phyloP scores from a whole-genome alignment of 2,888 invertebrate species.

The Ormyrus thymus region DNA sequence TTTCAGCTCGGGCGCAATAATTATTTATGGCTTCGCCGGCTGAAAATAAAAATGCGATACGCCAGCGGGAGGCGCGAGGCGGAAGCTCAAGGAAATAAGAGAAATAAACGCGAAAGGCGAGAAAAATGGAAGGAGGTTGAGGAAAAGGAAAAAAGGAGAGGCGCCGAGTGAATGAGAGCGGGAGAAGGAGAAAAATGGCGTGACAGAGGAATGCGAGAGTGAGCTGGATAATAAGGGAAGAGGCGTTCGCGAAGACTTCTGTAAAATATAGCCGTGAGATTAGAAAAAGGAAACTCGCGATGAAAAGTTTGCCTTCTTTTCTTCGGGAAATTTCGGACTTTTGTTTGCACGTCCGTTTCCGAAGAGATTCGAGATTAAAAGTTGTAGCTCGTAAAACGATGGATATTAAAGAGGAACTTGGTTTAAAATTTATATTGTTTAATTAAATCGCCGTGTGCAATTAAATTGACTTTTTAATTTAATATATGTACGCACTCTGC shows the following conservation, averaged over 20 bases:
- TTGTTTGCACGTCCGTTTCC: too few relatives aligned
- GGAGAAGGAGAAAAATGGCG: constrained; percentile 22
- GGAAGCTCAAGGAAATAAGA: neutral
- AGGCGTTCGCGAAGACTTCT: neutral
- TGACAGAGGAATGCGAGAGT: constrained; percentile 8
- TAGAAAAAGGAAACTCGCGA: neutral
- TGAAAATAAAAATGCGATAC: neutral
- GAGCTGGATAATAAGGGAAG: constrained; percentile 18
- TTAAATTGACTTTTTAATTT: too few relatives aligned
- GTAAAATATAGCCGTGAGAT: neutral
- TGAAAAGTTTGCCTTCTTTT: too few relatives aligned
- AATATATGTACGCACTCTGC: too few relatives aligned
- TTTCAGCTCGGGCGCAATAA: constrained; percentile 6
- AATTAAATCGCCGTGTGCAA: too few relatives aligned
- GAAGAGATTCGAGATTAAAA: neutral
- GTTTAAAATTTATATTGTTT: neutral
- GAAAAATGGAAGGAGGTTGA: neutral
- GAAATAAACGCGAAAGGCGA: neutral
- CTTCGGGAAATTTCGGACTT: too few relatives aligned
- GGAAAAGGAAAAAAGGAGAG: neutral
- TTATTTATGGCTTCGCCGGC: constrained; percentile 22
- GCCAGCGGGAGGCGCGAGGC: neutral
- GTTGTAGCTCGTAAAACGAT: too few relatives aligned
- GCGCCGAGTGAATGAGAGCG: constrained; percentile 4
- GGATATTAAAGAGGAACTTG: too few relatives aligned